Evolutionary conservation across 1,140 invertebrate genomes (phyloP), one percentile per base, ranked within the genome.

Genomic region (Xylocopa sonorina): DNA sequence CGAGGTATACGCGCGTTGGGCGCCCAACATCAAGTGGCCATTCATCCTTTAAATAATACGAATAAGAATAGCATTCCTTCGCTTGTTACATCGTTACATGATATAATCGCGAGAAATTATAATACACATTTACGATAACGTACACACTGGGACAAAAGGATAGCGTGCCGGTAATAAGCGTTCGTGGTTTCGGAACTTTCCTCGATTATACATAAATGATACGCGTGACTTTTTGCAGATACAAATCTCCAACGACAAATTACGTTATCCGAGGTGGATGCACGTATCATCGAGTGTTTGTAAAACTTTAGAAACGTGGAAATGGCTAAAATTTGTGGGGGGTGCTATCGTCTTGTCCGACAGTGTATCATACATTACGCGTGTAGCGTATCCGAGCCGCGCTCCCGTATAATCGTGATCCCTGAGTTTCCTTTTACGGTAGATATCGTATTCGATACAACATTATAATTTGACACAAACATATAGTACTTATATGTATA

Each of bases 381-480:
- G n/a, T n/a, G n/a, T n/a, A 34, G 21, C 18, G 21, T n/a, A 51
- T 34, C 32, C 68, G 67, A 69, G 32, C 21, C 53, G 27, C 57
- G n/a, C 14, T 16, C 16, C 72, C 34, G 58, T 29, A 10, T 9
- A 38, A 34, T 14, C 27, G 50, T 34, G 38, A 43, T 34, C 38
- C 51, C 27, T 21, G 16, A 29, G 9, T 12, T 18, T 43, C 18
- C 5, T 24, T 27, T 67, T 55, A 24, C 48, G 51, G 50, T 63
- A 68, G 41, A 38, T 10, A 34, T 67, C 51, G 67, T 66, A 46
- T 78, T 62, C 50, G 76, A 66, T 69, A 82, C 63, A 81, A 72
- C 68, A 53, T 78, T 86, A 83, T 83, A 80, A 88, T 77, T 86
- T 78, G 78, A 88, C 84, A 88, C 86, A 82, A 88, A 86, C 77